These are phyloP conservation scores for Eudasyphora cyanicolor DNA, from an alignment of 2,888 invertebrate species.

Conservation along the genomic window DNA sequence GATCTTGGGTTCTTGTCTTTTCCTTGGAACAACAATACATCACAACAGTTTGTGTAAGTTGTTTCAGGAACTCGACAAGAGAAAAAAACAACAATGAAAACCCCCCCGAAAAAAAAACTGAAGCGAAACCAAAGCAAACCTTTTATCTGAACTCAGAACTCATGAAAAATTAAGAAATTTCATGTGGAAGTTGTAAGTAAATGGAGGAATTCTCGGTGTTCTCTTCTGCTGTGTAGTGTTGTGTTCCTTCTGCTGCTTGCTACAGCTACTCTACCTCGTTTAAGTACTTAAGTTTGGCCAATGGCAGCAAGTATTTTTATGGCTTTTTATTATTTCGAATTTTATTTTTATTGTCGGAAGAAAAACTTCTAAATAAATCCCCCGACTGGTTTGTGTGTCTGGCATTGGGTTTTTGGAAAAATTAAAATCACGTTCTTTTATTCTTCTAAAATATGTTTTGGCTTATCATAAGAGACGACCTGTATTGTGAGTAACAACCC, in stretches of 20 bases:
- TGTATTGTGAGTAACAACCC: too few relatives aligned
- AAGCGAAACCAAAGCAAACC: conserved; percentile 5
- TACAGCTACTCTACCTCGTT: too few relatives aligned
- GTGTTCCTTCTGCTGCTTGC: neutral
- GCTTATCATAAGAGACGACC: neutral
- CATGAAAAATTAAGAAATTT: conserved; percentile 36
- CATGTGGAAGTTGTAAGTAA: conserved; percentile 28
- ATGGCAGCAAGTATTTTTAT: conserved; percentile 13
- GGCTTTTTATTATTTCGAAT: conserved; percentile 29
- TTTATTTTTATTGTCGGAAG: conserved; percentile 10
- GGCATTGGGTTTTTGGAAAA: neutral
- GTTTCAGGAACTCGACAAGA: too few relatives aligned
- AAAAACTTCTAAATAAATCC: conserved; percentile 17
- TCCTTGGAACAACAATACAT: neutral
- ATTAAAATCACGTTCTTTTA: neutral
- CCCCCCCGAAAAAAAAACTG: too few relatives aligned
- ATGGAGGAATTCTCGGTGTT: neutral
- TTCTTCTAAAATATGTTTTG: too few relatives aligned
- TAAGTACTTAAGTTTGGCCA: conserved; percentile 19
- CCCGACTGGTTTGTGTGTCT: neutral
- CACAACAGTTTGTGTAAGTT: neutral
- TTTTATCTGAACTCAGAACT: conserved; percentile 24
- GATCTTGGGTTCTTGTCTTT: neutral
- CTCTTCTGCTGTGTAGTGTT: too few relatives aligned
- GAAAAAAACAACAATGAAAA: too few relatives aligned